phyloP scores from a whole-genome alignment of 2,888 invertebrate genomes.

The Megastigmus dorsalis region DNA sequence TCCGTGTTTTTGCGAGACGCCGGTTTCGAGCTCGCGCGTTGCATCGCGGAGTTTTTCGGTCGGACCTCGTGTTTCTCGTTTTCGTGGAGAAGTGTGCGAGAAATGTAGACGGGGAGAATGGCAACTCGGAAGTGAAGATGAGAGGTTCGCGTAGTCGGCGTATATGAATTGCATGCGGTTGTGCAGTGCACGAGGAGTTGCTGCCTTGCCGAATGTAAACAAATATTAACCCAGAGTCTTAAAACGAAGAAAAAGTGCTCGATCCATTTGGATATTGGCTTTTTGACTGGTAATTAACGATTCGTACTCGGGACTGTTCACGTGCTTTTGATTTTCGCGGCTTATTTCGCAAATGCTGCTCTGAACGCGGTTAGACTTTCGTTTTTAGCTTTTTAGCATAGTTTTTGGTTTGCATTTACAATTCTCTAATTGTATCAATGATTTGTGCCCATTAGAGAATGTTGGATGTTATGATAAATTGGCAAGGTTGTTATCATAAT shows the following conservation, averaged over 20 bases:
- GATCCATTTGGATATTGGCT: neutral
- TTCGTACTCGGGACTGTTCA: neutral
- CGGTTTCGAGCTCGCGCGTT: too few species aligned
- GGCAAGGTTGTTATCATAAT: too few species aligned
- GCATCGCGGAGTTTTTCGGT: too few species aligned
- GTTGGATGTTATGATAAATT: too few species aligned
- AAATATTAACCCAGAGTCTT: neutral
- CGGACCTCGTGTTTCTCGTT: neutral
- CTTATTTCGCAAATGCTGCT: neutral
- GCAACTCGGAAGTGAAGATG: neutral
- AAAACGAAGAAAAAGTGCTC: neutral
- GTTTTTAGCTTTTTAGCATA: too few species aligned
- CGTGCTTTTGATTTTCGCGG: neutral
- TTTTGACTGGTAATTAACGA: too few species aligned
- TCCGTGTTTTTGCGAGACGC: too few species aligned
- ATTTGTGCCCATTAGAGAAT: too few species aligned
- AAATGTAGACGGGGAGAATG: too few species aligned
- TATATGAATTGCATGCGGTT: neutral
- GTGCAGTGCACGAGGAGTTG: neutral
- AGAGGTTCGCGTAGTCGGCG: neutral
- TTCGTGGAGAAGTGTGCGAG: neutral
- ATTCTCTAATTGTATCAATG: too few species aligned
- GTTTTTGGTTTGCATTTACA: too few species aligned
- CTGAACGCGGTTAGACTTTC: too few species aligned
- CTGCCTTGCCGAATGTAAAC: constrained; percentile 8